These are phyloP conservation scores for Sepiola atlantica DNA, from an alignment of 2,888 invertebrate species.

Conservation along the genomic window DNA sequence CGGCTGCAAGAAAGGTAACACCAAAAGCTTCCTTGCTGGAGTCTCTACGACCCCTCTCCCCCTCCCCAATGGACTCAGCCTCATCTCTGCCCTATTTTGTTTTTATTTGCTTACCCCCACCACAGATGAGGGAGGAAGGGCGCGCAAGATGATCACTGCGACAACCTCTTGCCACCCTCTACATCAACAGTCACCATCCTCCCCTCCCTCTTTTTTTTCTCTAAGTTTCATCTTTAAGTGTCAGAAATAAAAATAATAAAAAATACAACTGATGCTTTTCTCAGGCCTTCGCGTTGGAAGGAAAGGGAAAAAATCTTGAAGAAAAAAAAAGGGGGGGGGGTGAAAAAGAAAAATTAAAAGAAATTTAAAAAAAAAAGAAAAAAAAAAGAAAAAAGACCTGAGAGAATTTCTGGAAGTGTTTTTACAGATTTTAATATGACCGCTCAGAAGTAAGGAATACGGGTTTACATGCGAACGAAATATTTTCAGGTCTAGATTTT, in stretches of 20 bases:
- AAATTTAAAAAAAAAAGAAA: too few relatives aligned
- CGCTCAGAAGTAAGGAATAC: background rate
- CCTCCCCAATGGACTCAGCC: background rate
- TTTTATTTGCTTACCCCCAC: background rate
- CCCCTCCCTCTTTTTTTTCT: too few relatives aligned
- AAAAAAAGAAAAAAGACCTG: background rate
- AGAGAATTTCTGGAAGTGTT: background rate
- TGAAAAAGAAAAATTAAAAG: background rate
- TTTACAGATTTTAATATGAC: background rate
- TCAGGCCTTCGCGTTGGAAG: background rate
- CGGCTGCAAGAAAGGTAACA: conserved; percentile 22
- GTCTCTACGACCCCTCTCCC: background rate
- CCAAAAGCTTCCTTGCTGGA: background rate
- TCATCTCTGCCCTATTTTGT: background rate
- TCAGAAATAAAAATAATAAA: background rate
- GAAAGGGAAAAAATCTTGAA: background rate
- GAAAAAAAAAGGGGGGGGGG: background rate
- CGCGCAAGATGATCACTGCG: background rate
- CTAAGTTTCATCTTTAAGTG: background rate
- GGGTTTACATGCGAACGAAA: background rate
- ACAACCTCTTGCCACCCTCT: background rate
- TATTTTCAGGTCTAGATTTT: background rate
- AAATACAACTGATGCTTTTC: background rate
- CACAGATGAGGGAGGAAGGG: background rate
- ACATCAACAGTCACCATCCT: background rate